Evolutionary conservation across 2,888 invertebrate species (phyloP), one percentile per base, ranked within the genome.

Genomic region (Campopleginae sp.): DNA sequence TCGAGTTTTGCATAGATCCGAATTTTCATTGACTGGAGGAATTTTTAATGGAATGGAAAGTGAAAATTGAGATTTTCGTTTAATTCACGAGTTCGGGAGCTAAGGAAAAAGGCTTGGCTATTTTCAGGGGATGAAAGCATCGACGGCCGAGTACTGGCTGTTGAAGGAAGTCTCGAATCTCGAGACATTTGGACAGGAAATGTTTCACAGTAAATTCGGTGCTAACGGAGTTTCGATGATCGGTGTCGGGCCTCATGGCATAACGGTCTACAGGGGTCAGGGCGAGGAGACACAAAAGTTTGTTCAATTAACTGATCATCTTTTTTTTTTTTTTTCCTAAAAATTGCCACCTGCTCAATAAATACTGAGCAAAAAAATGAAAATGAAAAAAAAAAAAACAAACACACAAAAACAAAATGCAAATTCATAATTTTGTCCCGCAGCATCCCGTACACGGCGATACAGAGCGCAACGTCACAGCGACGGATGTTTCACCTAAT

Each of bases 181-280:
- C 88, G 96, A 97, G 88, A 96, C 96, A 46, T 98, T 97, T 93
- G 98, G 98, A 0, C 97, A 97, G 92, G 98, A 98, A 92, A 94
- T 97, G 87, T 98, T 98, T 93, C 96, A 96, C 92, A 97, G 96
- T 91, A 95, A 96, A 92, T 95, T 95, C 77, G 94, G 95, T 77
- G 95, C 94, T 14, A 94, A 94, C 86, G 94, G 93, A 75, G 95
- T 95, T 87, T 91, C 93, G 10, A 90, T 94, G 91, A 95, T 98
- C 83, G 97, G 97, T 0, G 97, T 98, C 12, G 97, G 98, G 1
- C 97, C 98, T 0, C 96, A 97, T 89, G 98, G 98, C 80, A 96
- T 98, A 87, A 96, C 96, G 84, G 96, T 97, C 72, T 96, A 96
- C 88, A 95, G 95, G 91, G 95, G 94, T 85, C 95, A 95, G 90